Evolutionary conservation across 2,113 vertebrate species (phyloP), one percentile per base, ranked within the genome.

Genomic region (Oophaga pumilio): DNA sequence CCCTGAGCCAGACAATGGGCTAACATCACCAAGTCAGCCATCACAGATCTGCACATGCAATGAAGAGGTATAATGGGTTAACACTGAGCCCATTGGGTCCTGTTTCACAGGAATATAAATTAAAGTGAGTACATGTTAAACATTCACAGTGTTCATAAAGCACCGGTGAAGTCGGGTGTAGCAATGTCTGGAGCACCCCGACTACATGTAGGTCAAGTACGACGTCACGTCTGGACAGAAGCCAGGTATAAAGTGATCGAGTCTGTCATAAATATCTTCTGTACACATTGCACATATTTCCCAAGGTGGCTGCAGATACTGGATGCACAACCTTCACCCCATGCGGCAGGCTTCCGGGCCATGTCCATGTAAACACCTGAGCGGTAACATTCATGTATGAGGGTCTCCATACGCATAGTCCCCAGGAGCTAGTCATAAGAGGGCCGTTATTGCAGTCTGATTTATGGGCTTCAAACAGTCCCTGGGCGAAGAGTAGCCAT

Each of bases 221-320:
- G 33, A 81, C 79, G 20, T 24, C 43, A 89, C 91, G 89, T 59
- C 56, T 59, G 28, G 43, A 64, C 15, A 85, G 8, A 77, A 85
- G 28, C 74, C 7, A n/a, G 88, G 90, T 90, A 89, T 90, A 93
- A 91, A 91, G 83, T 91, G 93, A 91, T 90, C 90, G 85, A 88
- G 73, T 87, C 87, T 85, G 89, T 89, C 90, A 94, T 94, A 94
- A 95, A 94, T 93, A 94, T 82, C 33, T 85, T 94, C 93, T 95
- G 89, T 94, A 95, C 93, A 94, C 91, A 95, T 95, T 93, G 94
- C 95, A 95, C 94, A 90, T 89, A 77, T 92, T 90, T 93, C 90
- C 91, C 90, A 81, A 0, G 89, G 93, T 93, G 15, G 22, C 33
- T 50, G 62, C 60, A 43, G 80, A 26, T 82, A 82, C 57, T 82